Evolutionary conservation across 2,113 vertebrate species (phyloP).

Genomic region (Brienomyrus brachyistius): DNA sequence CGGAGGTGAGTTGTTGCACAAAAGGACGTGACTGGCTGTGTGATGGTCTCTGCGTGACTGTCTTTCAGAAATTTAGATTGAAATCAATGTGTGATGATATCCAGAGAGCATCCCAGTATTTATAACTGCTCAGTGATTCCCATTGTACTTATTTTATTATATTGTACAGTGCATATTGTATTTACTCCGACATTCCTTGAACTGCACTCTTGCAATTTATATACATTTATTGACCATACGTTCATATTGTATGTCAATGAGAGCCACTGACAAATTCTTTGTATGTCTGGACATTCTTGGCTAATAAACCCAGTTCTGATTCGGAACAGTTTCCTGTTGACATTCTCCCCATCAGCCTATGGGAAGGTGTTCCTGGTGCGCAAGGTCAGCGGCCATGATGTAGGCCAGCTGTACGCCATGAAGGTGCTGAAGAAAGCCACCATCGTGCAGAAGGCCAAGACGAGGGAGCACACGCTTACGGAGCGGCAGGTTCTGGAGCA

Average conservation of each 20-base stretch:
- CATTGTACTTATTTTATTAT: neutral
- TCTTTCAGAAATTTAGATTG: neutral
- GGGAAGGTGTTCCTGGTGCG: conserved; percentile 95
- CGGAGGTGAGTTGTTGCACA: conserved; percentile 72
- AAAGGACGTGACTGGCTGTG: neutral
- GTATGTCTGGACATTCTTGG: neutral
- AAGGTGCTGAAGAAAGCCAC: conserved; percentile 97
- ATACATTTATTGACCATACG: neutral
- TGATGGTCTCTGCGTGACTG: neutral
- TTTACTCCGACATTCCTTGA: neutral
- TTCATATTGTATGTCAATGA: neutral
- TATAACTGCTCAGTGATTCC: neutral
- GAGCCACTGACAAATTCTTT: neutral
- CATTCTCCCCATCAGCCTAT: conserved; percentile 66
- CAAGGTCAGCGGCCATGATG: conserved; percentile 88
- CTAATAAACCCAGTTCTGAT: neutral
- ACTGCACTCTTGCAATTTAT: neutral
- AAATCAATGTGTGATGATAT: neutral
- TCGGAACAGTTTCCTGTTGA: neutral
- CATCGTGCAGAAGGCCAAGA: conserved; percentile 95
- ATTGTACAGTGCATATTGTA: neutral
- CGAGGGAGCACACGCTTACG: conserved; percentile 83
- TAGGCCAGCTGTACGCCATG: conserved; percentile 91
- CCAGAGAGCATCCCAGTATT: neutral
- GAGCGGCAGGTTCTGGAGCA: conserved; percentile 94